These are phyloP conservation scores for Bilobella aurantiaca DNA, from an alignment of 1,140 invertebrate genomes.

Conservation along the genomic window DNA sequence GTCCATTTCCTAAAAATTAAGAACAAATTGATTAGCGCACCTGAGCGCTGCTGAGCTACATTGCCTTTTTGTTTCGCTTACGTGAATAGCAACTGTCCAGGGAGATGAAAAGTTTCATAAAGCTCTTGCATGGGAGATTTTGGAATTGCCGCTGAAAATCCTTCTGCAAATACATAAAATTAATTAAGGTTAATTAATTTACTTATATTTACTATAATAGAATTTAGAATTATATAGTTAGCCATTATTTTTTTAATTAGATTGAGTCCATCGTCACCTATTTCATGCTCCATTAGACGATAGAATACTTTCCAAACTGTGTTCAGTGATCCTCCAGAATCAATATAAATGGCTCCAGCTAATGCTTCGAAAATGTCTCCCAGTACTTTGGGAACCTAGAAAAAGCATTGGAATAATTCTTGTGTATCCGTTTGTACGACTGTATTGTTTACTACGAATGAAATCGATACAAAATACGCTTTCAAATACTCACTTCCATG, in stretches of 20 bases:
- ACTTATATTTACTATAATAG: not conserved
- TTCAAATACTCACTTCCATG: constrained; percentile 7
- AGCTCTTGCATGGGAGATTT: constrained; percentile 23
- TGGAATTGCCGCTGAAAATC: constrained; percentile 21
- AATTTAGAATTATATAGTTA: not conserved
- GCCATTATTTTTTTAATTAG: no score
- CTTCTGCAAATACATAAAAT: constrained; percentile 10
- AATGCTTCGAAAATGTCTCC: constrained; percentile 54
- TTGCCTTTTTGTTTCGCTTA: constrained; percentile 9
- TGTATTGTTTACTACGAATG: constrained; percentile 43
- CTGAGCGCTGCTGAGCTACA: constrained; percentile 4
- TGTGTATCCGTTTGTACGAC: no score
- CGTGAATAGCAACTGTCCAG: not conserved
- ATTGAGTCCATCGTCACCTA: no score
- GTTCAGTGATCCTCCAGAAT: constrained; percentile 48
- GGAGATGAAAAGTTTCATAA: not conserved
- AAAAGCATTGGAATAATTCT: no score
- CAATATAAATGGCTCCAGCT: constrained; percentile 51
- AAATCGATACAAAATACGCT: not conserved
- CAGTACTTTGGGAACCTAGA: constrained; percentile 48
- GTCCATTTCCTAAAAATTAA: constrained; percentile 18
- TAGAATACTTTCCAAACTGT: constrained; percentile 50
- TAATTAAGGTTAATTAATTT: not conserved
- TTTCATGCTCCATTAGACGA: constrained; percentile 46
- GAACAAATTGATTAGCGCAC: constrained; percentile 35